Evolutionary conservation across 2,797 vertebrate species (phyloP).

Genomic region (Serranus cabrilla): DNA sequence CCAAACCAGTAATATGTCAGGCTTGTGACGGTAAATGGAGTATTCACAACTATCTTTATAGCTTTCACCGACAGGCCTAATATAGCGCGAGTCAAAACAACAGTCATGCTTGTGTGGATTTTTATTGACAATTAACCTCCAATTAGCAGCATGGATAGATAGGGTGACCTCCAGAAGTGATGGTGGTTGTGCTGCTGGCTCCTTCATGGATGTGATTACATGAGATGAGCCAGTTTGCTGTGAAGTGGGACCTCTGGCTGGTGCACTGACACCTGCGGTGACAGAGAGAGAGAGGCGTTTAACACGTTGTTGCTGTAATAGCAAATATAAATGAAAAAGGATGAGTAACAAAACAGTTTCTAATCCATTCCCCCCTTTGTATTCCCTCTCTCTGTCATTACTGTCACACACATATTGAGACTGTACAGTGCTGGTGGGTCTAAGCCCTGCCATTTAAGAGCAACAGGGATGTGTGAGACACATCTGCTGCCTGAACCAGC

Average conservation of each 20-base stretch:
- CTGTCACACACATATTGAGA: neutral
- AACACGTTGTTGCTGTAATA: slow-evolving; percentile 24
- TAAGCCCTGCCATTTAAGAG: slow-evolving; percentile 71
- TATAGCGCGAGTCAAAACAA: slow-evolving; percentile 62
- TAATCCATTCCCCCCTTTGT: neutral
- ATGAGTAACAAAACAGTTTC: slow-evolving; percentile 19
- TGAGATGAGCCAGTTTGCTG: slow-evolving; percentile 43
- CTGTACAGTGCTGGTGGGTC: slow-evolving; percentile 32
- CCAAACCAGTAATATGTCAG: slow-evolving; percentile 54
- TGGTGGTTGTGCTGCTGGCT: slow-evolving; percentile 45
- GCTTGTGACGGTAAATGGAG: slow-evolving; percentile 45
- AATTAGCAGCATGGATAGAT: slow-evolving; percentile 64
- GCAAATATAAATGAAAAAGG: slow-evolving; percentile 32
- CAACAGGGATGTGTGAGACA: slow-evolving; percentile 61
- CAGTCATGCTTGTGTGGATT: slow-evolving; percentile 51
- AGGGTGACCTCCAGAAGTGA: slow-evolving; percentile 61
- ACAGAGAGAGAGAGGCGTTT: slow-evolving; percentile 16
- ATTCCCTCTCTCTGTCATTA: neutral
- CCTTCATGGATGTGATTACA: slow-evolving; percentile 42
- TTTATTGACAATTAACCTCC: slow-evolving; percentile 72
- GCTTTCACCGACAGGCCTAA: slow-evolving; percentile 43
- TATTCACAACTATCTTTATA: slow-evolving; percentile 54
- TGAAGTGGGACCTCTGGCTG: slow-evolving; percentile 36
- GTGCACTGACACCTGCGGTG: neutral
- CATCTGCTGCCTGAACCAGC: slow-evolving; percentile 69